A percentile compares a stretch with the other conserved stretches of the same genome.
phyloP scores from a whole-genome alignment of 2,888 invertebrate genomes.

The Melikaiella ostensackeni region DNA sequence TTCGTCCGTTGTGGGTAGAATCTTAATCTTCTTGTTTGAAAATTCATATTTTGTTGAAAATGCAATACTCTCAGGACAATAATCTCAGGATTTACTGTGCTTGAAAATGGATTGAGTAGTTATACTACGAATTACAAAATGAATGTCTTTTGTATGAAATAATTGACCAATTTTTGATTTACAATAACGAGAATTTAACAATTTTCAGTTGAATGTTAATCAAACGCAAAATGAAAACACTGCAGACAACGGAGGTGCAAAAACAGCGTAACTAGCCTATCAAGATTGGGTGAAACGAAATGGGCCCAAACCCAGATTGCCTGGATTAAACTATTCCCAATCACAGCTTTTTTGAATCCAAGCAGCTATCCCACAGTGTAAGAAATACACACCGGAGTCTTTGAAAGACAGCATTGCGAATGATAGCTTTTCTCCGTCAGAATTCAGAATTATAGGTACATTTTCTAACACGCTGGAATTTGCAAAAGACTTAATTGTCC shows the following conservation, averaged over 20 bases:
- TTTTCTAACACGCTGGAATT: conserved; percentile 80
- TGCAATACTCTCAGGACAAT: too few relatives aligned
- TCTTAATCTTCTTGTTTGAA: too few relatives aligned
- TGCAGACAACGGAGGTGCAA: conserved; percentile 94
- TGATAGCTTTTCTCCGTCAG: conserved; percentile 86
- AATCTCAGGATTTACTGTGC: too few relatives aligned
- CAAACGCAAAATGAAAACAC: conserved; percentile 93
- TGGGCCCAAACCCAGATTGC: too few relatives aligned
- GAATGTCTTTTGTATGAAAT: too few relatives aligned
- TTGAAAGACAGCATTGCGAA: conserved; percentile 84
- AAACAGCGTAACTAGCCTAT: conserved; percentile 90
- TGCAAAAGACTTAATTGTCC: conserved; percentile 80
- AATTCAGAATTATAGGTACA: conserved; percentile 74
- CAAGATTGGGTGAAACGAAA: too few relatives aligned
- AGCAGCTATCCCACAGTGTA: conserved; percentile 82
- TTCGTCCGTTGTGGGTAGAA: too few relatives aligned
- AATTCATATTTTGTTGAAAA: too few relatives aligned
- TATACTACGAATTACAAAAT: too few relatives aligned
- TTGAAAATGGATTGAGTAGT: too few relatives aligned
- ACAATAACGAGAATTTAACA: neutral
- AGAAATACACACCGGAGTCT: conserved; percentile 81
- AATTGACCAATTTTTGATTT: too few relatives aligned
- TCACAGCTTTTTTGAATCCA: conserved; percentile 81
- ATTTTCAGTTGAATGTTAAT: conserved; percentile 87
- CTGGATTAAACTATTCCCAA: too few relatives aligned